Evolutionary conservation across 2,888 invertebrate genomes (phyloP).

Genomic region (Agrotis puta): DNA sequence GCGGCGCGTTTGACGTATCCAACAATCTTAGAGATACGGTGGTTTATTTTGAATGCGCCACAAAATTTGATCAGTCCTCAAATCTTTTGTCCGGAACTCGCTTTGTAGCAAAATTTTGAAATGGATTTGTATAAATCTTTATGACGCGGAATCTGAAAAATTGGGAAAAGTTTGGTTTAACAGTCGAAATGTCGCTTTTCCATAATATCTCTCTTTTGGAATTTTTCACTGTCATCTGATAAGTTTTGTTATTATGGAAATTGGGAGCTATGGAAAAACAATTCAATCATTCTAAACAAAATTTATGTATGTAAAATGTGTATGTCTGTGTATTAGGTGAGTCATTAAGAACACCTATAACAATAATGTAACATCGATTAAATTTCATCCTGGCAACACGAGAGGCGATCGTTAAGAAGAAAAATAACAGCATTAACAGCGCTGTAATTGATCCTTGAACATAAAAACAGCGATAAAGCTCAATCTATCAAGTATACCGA

Average conservation of each 20-base stretch:
- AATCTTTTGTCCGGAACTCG: conserved; percentile 24
- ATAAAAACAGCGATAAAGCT: conserved; percentile 52
- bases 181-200: conserved; percentile 1
- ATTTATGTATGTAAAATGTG: too few relatives aligned
- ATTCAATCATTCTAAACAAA: background rate
- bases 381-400: conserved; percentile 29
- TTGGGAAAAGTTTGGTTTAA: conserved; percentile 43
- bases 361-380: conserved; percentile 25
- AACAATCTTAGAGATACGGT: conserved; percentile 7
- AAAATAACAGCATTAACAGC: conserved; percentile 40
- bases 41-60: background rate
- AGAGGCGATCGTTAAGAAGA: conserved; percentile 40
- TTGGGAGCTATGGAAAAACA: background rate
- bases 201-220: conserved; percentile 1
- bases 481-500: conserved; percentile 29
- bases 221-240: conserved; percentile 41
- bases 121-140: conserved; percentile 32
- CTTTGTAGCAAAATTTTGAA: conserved; percentile 38
- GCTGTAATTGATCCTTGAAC: conserved; percentile 40
- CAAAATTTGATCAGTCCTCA: conserved; percentile 27
- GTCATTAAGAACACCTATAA: conserved; percentile 25
- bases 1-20: conserved; percentile 7
- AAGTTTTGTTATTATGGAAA: conserved; percentile 18
- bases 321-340: background rate
- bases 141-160: conserved; percentile 47